Conservation (phyloP, 2,888 invertebrate genomes). For the Perizoma affinitatum region DNA sequence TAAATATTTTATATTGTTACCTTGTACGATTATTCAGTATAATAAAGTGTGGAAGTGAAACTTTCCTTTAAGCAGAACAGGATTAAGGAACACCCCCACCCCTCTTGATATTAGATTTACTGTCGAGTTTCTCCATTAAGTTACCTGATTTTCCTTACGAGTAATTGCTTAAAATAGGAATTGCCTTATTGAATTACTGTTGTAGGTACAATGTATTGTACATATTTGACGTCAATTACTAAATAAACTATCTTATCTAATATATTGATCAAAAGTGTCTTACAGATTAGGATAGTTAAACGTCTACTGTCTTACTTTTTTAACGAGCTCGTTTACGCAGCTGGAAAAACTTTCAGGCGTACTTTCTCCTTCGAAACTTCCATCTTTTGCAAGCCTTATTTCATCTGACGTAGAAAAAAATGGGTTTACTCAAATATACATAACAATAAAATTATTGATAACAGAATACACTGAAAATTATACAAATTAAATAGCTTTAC, state of each 20-base stretch:
- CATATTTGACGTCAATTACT: too few relatives aligned
- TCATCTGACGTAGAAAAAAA: constrained; percentile 85
- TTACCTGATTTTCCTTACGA: constrained; percentile 29
- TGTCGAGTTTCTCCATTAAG: constrained; percentile 54
- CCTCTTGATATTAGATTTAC: constrained; percentile 62
- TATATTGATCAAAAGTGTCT: too few relatives aligned
- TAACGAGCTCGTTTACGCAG: constrained; percentile 93
- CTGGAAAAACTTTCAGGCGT: constrained; percentile 93
- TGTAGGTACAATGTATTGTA: too few relatives aligned
- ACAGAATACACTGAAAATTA: too few relatives aligned
- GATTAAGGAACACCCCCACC: constrained; percentile 48
- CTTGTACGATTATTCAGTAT: neutral
- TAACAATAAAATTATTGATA: too few relatives aligned
- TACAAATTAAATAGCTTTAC: neutral
- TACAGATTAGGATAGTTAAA: too few relatives aligned
- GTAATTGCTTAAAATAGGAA: neutral
- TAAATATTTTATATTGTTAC: too few relatives aligned
- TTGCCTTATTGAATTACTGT: too few relatives aligned
- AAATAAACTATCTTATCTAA: too few relatives aligned
- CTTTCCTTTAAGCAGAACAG: constrained; percentile 47
- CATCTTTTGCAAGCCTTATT: constrained; percentile 92
- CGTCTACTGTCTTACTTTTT: constrained; percentile 86
- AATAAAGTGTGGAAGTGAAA: constrained; percentile 17
- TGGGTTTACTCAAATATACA: neutral
- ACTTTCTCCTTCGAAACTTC: constrained; percentile 92